These are phyloP conservation scores for Orchestia grillus DNA, from an alignment of 1,140 invertebrate genomes.

Conservation along the genomic window DNA sequence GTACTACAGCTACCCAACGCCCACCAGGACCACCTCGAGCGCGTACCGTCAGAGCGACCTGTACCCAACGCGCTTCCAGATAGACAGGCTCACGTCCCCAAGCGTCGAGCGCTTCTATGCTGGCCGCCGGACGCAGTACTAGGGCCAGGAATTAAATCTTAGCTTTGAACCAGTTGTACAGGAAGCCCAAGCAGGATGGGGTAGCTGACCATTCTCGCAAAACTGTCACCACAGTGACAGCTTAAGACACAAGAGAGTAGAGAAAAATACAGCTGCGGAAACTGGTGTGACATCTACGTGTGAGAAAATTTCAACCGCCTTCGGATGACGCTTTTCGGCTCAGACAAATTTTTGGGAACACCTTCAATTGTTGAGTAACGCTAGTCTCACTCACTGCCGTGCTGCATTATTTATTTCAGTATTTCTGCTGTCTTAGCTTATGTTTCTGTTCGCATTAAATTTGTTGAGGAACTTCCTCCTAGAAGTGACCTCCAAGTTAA, in stretches of 20 bases:
- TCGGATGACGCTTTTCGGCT: background rate
- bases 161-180: background rate
- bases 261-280: background rate
- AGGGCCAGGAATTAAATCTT: background rate
- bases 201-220: background rate
- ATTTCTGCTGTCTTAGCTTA: background rate
- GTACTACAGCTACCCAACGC: slow-evolving; percentile 37
- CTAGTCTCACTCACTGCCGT: slow-evolving; percentile 6
- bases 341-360: background rate
- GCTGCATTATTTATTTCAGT: background rate
- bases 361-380: background rate
- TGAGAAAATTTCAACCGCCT: background rate
- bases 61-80: slow-evolving; percentile 45
- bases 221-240: background rate
- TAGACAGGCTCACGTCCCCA: slow-evolving; percentile 29
- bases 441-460: background rate
- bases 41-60: slow-evolving; percentile 41
- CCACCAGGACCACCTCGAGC: slow-evolving; percentile 25
- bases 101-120: slow-evolving; percentile 26
- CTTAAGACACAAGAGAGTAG: background rate
- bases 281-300: background rate
- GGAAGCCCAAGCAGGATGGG: background rate
- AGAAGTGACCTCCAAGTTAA: background rate
- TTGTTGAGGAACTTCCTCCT: background rate
- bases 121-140: slow-evolving; percentile 30